Evolutionary conservation across 2,797 vertebrate species (phyloP).

Genomic region (Sebastes cheni): DNA sequence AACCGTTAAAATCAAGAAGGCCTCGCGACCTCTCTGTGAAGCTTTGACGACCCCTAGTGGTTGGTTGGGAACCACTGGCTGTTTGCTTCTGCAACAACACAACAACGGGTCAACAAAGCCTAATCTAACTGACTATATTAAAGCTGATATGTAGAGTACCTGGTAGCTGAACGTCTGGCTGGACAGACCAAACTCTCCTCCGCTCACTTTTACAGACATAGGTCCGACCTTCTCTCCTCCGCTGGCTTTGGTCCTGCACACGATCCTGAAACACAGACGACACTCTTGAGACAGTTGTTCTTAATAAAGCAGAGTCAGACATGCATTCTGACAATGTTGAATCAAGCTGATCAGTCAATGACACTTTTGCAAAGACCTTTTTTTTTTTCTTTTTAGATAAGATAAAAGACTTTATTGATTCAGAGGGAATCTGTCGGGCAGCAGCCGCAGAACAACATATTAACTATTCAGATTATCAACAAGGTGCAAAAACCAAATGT

Average conservation of each 20-base stretch:
- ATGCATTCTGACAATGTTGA: background rate
- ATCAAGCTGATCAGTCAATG: background rate
- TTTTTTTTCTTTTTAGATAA: background rate
- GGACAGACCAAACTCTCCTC: slow-evolving; percentile 88
- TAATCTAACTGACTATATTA: background rate
- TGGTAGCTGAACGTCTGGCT: slow-evolving; percentile 90
- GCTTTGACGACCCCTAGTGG: too few species aligned
- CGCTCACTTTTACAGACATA: slow-evolving; percentile 87
- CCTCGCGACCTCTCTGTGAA: too few species aligned
- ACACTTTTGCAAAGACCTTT: background rate
- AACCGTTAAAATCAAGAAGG: too few species aligned
- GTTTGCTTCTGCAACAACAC: background rate
- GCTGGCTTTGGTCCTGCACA: slow-evolving; percentile 87
- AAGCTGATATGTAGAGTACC: slow-evolving; percentile 72
- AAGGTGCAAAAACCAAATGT: background rate
- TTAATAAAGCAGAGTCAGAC: too few species aligned
- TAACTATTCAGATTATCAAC: background rate
- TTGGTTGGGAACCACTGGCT: too few species aligned
- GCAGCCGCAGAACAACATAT: background rate
- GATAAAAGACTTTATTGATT: background rate
- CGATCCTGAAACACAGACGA: slow-evolving; percentile 83
- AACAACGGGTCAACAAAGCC: background rate
- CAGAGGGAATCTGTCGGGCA: background rate
- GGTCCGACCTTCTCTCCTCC: slow-evolving; percentile 81
- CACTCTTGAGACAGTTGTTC: background rate